Conservation (phyloP, 2,888 invertebrate species). For the Chaetoderma sp. region DNA sequence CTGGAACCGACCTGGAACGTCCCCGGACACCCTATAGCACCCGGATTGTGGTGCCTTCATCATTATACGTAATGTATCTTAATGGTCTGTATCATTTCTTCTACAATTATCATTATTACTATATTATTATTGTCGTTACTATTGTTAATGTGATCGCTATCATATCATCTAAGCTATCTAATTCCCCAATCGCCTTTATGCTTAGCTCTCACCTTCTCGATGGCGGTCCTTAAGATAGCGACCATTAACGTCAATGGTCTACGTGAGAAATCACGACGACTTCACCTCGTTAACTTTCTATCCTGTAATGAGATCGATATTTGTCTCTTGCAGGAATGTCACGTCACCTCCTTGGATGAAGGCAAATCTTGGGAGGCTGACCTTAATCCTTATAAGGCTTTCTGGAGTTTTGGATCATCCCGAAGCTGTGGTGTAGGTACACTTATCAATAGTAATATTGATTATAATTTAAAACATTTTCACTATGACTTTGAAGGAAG, state of each 20-base stretch:
- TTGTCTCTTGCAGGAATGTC: neutral
- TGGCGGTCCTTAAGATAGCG: neutral
- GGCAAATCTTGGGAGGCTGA: neutral
- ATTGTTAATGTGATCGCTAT: too few relatives aligned
- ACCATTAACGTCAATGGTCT: neutral
- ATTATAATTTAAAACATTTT: neutral
- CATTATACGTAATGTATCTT: too few relatives aligned
- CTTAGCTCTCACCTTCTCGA: too few relatives aligned
- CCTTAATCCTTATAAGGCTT: neutral
- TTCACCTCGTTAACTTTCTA: neutral
- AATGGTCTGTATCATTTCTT: too few relatives aligned
- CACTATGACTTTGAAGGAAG: slow-evolving; percentile 7
- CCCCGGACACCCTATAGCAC: too few relatives aligned
- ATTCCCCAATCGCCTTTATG: too few relatives aligned
- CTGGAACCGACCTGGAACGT: too few relatives aligned
- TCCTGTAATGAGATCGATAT: neutral
- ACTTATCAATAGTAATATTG: slow-evolving; percentile 1
- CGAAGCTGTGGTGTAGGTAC: slow-evolving; percentile 2
- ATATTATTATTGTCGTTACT: too few relatives aligned
- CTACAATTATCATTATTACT: too few relatives aligned
- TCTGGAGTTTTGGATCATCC: slow-evolving; percentile 2
- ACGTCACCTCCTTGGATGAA: neutral
- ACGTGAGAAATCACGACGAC: neutral
- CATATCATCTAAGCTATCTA: too few relatives aligned
- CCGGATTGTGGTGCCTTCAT: too few relatives aligned